Evolutionary conservation across 2,888 invertebrate species (phyloP).

Genomic region (Ormyrus thymus): DNA sequence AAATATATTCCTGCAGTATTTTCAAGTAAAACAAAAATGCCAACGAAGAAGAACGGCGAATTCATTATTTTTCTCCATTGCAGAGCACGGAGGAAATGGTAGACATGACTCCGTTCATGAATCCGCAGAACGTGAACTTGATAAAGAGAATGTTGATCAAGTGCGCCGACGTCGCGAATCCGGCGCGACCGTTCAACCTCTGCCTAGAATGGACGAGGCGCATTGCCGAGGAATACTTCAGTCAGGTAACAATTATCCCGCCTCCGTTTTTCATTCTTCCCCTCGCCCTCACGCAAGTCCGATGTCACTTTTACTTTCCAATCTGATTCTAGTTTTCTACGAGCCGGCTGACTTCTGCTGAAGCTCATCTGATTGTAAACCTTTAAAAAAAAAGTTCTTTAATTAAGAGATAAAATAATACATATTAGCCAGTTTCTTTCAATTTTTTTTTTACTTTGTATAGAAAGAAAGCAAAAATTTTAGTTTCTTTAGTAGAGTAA

Average conservation of each 20-base stretch:
- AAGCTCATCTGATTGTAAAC: slow-evolving; percentile 66
- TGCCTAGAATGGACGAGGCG: slow-evolving; percentile 95
- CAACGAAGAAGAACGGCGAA: too few relatives aligned
- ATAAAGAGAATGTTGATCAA: slow-evolving; percentile 98
- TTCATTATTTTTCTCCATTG: too few relatives aligned
- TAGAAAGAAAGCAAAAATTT: too few relatives aligned
- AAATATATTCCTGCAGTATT: too few relatives aligned
- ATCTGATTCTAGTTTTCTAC: slow-evolving; percentile 16
- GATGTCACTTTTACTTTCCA: slow-evolving; percentile 31
- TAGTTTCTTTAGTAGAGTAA: too few relatives aligned
- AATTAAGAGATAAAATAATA: too few relatives aligned
- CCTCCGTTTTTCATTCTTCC: slow-evolving; percentile 17
- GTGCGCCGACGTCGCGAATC: slow-evolving; percentile 98
- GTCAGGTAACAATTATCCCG: slow-evolving; percentile 78
- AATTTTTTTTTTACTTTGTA: too few relatives aligned
- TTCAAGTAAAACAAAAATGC: too few relatives aligned
- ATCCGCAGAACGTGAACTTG: slow-evolving; percentile 88
- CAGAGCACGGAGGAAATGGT: neutral
- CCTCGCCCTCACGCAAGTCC: neutral
- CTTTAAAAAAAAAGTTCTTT: too few relatives aligned
- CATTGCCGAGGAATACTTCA: slow-evolving; percentile 98
- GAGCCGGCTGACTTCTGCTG: neutral
- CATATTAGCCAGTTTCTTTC: too few relatives aligned
- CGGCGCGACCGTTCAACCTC: slow-evolving; percentile 88
- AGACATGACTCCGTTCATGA: slow-evolving; percentile 72